Percentiles rank a stretch among this genome's conserved stretches.
Conservation (phyloP, 2,113 vertebrate genomes). For the Stegostoma tigrinum region DNA sequence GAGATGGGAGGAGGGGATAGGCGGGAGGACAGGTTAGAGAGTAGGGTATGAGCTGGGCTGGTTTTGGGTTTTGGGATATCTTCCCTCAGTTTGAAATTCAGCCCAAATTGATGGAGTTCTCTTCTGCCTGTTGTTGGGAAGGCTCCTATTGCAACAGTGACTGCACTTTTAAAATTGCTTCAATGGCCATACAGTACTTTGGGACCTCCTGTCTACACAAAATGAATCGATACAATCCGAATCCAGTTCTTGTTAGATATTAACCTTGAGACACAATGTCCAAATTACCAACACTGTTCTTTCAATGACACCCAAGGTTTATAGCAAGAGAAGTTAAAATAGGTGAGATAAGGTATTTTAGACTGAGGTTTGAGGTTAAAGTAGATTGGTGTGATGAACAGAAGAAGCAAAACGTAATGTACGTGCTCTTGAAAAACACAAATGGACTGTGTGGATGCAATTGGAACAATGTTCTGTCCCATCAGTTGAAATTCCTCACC, state of each 20-base stretch:
- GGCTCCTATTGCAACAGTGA: background rate
- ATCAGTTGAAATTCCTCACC: background rate
- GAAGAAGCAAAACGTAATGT: background rate
- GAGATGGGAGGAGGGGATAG: no score
- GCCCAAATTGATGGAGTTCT: background rate
- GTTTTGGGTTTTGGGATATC: no score
- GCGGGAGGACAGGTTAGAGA: no score
- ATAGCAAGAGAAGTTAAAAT: background rate
- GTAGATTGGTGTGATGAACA: background rate
- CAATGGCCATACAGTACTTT: background rate
- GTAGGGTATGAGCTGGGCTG: no score
- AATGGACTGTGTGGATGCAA: background rate
- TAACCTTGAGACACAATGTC: background rate
- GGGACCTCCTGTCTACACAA: background rate
- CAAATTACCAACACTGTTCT: background rate
- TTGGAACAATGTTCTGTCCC: background rate
- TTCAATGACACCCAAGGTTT: background rate
- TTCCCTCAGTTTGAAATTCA: background rate
- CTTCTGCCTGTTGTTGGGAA: background rate
- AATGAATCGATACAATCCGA: background rate
- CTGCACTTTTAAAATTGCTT: background rate
- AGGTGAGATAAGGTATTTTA: background rate
- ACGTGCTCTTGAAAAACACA: background rate
- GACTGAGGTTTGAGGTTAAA: background rate
- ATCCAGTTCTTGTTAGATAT: background rate